Evolutionary conservation across 1,140 invertebrate genomes (phyloP), one percentile per base, ranked within the genome.

Genomic region (Plodia interpunctella): DNA sequence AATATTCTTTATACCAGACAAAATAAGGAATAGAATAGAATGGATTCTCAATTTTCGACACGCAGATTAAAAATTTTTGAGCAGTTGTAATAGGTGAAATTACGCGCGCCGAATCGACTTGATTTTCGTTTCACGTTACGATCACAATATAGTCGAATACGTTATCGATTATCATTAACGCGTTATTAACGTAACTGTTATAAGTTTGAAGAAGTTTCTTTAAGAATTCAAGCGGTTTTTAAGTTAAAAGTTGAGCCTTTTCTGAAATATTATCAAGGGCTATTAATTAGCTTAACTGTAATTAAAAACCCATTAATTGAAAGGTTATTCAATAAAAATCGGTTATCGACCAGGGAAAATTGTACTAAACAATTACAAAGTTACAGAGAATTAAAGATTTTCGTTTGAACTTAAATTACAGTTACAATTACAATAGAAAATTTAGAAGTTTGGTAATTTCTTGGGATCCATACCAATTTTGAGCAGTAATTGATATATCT

Each of bases 231-330:
- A 79, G 68, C 66, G 66, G 65, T 72, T 64, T 73, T 80, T n/a
- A n/a, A 63, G 66, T 63, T 83, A 74, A 78, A 85, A 87, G 75
- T 83, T 87, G 65, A 64, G 74, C 75, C 73, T 82, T 80, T 80
- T 74, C 70, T 59, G 73, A 85, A 81, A 79, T 72, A 74, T 75
- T 72, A 74, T 80, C 72, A 76, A 86, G 74, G 62, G 78, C 75
- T 77, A 76, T 80, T 78, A 70, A 77, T 76, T 83, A 71, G 63
- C 65, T 69, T 68, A 57, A 63, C 66, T 76, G 68, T 82, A 75
- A 83, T 86, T 86, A 86, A 86, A 80, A 76, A 69, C 66, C 72
- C 65, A 80, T 80, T 83, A 32, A 32, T 82, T 78, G 71, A 74
- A 70, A 67, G 69, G 73, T 75, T 65, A 60, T 72, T 60, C 51